Conservation (phyloP, 1,140 invertebrate genomes). For the Helicoverpa armigera region DNA sequence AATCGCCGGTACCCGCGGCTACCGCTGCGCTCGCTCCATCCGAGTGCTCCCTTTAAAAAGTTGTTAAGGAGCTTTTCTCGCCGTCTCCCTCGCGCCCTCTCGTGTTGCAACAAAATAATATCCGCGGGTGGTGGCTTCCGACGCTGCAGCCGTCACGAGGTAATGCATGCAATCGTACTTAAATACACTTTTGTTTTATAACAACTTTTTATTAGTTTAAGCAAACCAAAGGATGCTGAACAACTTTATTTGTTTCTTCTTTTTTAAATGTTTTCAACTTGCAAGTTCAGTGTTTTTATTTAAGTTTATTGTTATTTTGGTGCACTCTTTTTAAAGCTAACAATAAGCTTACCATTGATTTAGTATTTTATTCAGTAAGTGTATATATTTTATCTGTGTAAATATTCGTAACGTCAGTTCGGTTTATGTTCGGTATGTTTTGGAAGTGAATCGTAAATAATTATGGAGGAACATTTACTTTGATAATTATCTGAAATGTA, state of each 20-base stretch:
- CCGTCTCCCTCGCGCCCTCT: conserved; percentile 77
- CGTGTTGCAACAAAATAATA: conserved; percentile 65
- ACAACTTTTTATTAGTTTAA: conserved; percentile 50
- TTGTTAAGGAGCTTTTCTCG: conserved; percentile 69
- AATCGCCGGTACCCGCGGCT: conserved; percentile 82
- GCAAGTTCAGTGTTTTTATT: conserved; percentile 24
- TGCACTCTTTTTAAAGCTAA: conserved; percentile 6
- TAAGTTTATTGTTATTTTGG: neutral
- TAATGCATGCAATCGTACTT: conserved; percentile 64
- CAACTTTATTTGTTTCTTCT: conserved; percentile 30
- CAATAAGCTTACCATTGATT: neutral
- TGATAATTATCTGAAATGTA: conserved; percentile 40
- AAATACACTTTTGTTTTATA: conserved; percentile 58
- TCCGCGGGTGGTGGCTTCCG: conserved; percentile 60
- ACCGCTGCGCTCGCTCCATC: conserved; percentile 73
- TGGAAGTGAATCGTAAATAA: neutral
- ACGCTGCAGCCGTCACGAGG: conserved; percentile 65
- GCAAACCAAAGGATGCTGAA: neutral
- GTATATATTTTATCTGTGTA: neutral
- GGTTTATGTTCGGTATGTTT: conserved; percentile 19
- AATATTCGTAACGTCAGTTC: neutral
- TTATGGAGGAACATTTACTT: conserved; percentile 18
- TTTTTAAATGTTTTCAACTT: conserved; percentile 14
- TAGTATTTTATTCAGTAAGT: neutral
- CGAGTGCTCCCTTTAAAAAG: conserved; percentile 76